These are phyloP conservation scores for Drosophila mimica DNA, from an alignment of 2,888 invertebrate species.

Conservation along the genomic window DNA sequence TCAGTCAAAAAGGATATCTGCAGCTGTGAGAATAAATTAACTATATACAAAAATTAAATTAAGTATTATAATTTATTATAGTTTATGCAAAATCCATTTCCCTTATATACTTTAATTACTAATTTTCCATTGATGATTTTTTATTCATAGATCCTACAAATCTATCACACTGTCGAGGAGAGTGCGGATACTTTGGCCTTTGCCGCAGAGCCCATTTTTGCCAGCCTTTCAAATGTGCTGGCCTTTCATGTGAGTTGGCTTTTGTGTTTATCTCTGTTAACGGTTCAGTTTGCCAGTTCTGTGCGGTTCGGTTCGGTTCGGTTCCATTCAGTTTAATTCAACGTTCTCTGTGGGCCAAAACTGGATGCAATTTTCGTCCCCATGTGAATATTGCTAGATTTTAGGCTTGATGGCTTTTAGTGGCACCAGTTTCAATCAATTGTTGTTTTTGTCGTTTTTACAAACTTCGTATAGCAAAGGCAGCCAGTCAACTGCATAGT, in stretches of 20 bases:
- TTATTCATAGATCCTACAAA: constrained; percentile 86
- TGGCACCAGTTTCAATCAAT: constrained; percentile 40
- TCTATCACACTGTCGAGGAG: constrained; percentile 91
- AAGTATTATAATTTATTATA: background rate
- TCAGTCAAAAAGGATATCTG: background rate
- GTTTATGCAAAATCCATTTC: background rate
- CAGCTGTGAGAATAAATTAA: background rate
- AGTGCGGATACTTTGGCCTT: constrained; percentile 95
- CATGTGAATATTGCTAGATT: constrained; percentile 26
- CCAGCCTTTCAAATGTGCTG: constrained; percentile 95
- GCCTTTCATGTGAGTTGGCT: constrained; percentile 90
- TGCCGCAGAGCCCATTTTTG: constrained; percentile 95
- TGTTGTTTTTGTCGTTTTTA: constrained; percentile 28
- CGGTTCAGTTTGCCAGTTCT: constrained; percentile 12
- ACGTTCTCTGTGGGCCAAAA: constrained; percentile 29
- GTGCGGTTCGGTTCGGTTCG: constrained; percentile 2
- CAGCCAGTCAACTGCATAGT: constrained; percentile 73
- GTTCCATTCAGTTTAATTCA: constrained; percentile 13
- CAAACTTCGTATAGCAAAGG: constrained; percentile 60
- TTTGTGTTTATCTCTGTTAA: constrained; percentile 12
- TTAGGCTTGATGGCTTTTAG: constrained; percentile 44
- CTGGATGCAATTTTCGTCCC: constrained; percentile 66
- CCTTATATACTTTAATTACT: background rate
- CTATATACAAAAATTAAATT: background rate
- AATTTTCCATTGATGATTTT: background rate